Evolutionary conservation across 1,140 invertebrate genomes (phyloP).

Genomic region (Tachypleus tridentatus): DNA sequence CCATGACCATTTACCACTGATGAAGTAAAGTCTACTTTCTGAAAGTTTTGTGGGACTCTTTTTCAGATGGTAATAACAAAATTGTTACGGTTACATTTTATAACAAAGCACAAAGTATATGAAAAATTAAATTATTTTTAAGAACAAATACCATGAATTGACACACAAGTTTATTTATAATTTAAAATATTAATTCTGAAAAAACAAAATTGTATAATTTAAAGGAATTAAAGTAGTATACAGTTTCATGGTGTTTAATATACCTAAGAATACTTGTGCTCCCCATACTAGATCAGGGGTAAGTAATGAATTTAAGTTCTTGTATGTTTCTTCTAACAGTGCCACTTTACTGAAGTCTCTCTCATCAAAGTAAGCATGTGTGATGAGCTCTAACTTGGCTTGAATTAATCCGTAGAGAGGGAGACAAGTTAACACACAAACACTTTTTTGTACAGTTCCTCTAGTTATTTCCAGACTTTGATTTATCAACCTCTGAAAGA

Average conservation of each 20-base stretch:
- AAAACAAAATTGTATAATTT: too few relatives aligned
- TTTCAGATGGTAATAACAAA: too few relatives aligned
- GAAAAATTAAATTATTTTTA: too few relatives aligned
- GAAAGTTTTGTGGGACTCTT: too few relatives aligned
- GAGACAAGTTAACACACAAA: constrained; percentile 74
- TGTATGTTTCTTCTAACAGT: constrained; percentile 81
- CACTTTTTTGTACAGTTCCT: constrained; percentile 86
- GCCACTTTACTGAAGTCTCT: constrained; percentile 56
- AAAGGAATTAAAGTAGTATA: too few relatives aligned
- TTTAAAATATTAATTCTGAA: too few relatives aligned
- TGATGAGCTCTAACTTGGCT: constrained; percentile 88
- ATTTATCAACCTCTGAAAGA: constrained; percentile 75
- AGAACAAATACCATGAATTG: too few relatives aligned
- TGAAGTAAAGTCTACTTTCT: too few relatives aligned
- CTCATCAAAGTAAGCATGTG: constrained; percentile 92
- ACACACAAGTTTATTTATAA: too few relatives aligned
- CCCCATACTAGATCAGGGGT: constrained; percentile 47
- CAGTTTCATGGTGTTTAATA: constrained; percentile 14
- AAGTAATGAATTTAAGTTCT: constrained; percentile 79
- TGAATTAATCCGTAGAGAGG: constrained; percentile 86
- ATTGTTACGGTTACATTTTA: too few relatives aligned
- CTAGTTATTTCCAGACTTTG: constrained; percentile 92
- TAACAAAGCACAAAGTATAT: too few relatives aligned
- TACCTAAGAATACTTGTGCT: constrained; percentile 68
- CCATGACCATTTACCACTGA: too few relatives aligned